phyloP scores from a whole-genome alignment of 1,140 invertebrate genomes.

The Aplysia californica region DNA sequence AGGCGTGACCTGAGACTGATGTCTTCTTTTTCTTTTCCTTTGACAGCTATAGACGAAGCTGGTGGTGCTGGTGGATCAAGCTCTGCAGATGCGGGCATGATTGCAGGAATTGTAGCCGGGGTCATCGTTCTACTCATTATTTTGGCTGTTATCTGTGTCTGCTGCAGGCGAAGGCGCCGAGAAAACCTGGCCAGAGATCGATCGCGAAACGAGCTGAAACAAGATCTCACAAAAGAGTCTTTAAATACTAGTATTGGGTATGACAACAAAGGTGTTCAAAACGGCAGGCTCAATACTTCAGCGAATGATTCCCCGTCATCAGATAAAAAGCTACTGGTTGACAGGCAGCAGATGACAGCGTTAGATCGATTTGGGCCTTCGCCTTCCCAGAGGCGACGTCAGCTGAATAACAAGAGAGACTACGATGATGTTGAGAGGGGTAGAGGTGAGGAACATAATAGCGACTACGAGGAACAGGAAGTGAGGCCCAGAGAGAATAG shows the following conservation, averaged over 20 bases:
- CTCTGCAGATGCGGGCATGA: conserved; percentile 4
- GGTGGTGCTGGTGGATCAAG: not conserved
- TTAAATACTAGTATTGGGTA: not conserved
- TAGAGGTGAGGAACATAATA: not conserved
- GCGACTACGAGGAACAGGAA: not conserved
- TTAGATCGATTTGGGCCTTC: conserved; percentile 24
- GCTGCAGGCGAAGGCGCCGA: not conserved
- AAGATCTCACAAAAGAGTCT: not conserved
- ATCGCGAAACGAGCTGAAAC: not conserved
- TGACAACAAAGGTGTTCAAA: conserved; percentile 6
- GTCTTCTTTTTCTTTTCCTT: not conserved
- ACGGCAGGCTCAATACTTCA: not conserved
- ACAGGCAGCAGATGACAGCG: not conserved
- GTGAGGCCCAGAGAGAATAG: not conserved
- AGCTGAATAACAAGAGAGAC: not conserved
- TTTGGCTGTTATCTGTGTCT: conserved; percentile 7
- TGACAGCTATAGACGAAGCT: not conserved
- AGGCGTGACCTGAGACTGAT: too few relatives aligned
- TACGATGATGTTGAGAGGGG: not conserved
- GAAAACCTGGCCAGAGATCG: not conserved
- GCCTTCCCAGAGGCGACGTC: not conserved
- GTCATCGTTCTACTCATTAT: conserved; percentile 10
- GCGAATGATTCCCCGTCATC: not conserved
- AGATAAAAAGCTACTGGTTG: not conserved
- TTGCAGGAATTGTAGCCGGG: conserved; percentile 18